Conservation (phyloP, 1,140 invertebrate species). For the Agraylea sexmaculata region DNA sequence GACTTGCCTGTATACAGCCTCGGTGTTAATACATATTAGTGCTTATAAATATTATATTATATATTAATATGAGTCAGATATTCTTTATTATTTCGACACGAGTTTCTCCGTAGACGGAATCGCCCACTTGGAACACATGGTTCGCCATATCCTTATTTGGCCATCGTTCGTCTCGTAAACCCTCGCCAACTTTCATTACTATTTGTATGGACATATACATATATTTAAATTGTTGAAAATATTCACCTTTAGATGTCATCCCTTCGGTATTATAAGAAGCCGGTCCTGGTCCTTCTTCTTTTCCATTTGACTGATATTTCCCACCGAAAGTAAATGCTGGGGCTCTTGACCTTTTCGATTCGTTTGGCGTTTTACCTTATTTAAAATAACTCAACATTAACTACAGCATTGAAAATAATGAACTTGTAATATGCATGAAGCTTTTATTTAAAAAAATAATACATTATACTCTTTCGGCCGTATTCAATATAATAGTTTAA, state of each 20-base stretch:
- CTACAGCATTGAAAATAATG: too few species aligned
- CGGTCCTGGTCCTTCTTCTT: slow-evolving; percentile 62
- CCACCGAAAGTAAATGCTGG: slow-evolving; percentile 71
- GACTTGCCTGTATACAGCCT: slow-evolving; percentile 39
- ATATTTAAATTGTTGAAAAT: slow-evolving; percentile 1
- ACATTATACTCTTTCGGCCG: too few species aligned
- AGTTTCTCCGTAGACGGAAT: not conserved
- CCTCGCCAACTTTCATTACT: not conserved
- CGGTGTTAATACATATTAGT: slow-evolving; percentile 3
- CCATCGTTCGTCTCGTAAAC: not conserved
- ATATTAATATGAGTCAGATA: slow-evolving; percentile 7
- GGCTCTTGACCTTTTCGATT: slow-evolving; percentile 61
- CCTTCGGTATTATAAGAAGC: slow-evolving; percentile 78
- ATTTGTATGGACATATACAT: slow-evolving; percentile 3
- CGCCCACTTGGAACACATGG: slow-evolving; percentile 8
- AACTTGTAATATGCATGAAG: too few species aligned
- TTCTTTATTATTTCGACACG: not conserved
- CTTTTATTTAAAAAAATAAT: slow-evolving; percentile 6
- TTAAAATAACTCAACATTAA: too few species aligned
- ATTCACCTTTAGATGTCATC: slow-evolving; percentile 63
- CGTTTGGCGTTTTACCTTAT: slow-evolving; percentile 58
- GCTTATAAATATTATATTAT: slow-evolving; percentile 1
- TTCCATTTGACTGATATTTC: slow-evolving; percentile 42
- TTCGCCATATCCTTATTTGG: not conserved
- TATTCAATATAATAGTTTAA: too few species aligned